Evolutionary conservation across 1,140 invertebrate species (phyloP), one percentile per base, ranked within the genome.

Genomic region (Helicoverpa armigera): DNA sequence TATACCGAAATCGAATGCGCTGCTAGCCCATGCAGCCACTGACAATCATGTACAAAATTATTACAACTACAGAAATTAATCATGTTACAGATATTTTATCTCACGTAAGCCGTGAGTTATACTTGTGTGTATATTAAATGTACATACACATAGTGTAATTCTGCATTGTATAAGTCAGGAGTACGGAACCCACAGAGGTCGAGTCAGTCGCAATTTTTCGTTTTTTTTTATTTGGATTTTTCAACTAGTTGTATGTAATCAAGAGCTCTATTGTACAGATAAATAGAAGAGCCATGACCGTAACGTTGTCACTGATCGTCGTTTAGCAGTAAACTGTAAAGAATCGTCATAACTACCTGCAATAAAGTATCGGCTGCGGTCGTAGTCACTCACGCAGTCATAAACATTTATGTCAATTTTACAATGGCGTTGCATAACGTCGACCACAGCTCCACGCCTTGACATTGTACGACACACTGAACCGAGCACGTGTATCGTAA

Each of bases 391-490:
- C 69, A 67, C 76, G 54, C 58, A 72, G 78, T 88, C 84, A 84
- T 90, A 88, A 90, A 86, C 79, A 85, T 84, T 93, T 90, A 92
- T 91, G 91, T 87, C 87, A 90, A 89, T 90, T 91, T 91, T 88
- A 93, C 90, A 92, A 91, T 91, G 84, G 86, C 74, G 80, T 93
- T 93, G 89, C 90, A 94, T 92, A 92, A 94, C 85, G 58, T 67
- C 81, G 77, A 84, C 83, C 86, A 82, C 86, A 56, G 84, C 83
- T 73, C 77, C 91, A 84, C 84, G 90, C 92, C 92, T 94, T 94
- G 92, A 94, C 92, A 94, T 94, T 94, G 92, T 88, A 89, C 90
- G 87, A 91, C 88, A 87, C 89, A 89, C 81, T 89, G 86, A 89
- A 90, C 91, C 82, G 81, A 72, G 85, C 91, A 90, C 92, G 90